Percentiles rank a stretch among this genome's conserved stretches.
phyloP scores from a whole-genome alignment of 2,888 invertebrate genomes.

The Orgyia antiqua region DNA sequence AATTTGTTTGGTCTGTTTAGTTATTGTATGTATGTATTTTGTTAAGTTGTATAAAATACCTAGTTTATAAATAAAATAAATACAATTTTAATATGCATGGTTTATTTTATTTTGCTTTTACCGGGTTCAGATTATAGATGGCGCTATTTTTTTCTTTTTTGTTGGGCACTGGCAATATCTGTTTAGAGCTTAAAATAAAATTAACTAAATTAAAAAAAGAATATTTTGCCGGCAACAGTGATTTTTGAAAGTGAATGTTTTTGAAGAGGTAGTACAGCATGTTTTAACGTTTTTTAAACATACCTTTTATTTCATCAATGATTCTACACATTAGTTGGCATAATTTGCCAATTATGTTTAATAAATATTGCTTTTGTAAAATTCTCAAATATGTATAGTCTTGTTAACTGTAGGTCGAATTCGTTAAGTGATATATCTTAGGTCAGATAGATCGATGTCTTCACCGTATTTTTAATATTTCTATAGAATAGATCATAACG shows the following conservation, averaged over 20 bases:
- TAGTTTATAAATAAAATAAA: conserved; percentile 74
- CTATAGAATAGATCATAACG: conserved; percentile 49
- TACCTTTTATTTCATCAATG: no score
- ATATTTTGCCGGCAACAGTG: no score
- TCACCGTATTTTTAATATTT: conserved; percentile 67
- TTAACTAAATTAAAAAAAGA: no score
- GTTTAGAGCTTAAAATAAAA: no score
- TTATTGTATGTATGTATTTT: conserved; percentile 76
- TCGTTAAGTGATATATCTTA: conserved; percentile 50
- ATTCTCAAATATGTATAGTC: conserved; percentile 53
- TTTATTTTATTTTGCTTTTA: conserved; percentile 52
- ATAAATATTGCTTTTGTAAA: conserved; percentile 48
- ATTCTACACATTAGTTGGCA: no score
- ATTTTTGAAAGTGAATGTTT: no score
- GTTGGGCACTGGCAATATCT: no score
- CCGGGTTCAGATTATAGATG: conserved; percentile 35
- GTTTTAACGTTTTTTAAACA: no score
- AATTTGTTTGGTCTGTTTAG: conserved; percentile 72
- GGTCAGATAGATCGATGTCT: conserved; percentile 68
- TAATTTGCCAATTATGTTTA: no score
- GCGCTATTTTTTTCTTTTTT: conserved; percentile 22
- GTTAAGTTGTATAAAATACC: conserved; percentile 78
- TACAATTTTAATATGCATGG: conserved; percentile 64
- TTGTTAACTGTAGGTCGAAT: conserved; percentile 42
- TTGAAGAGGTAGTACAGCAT: no score